Conservation (phyloP, 2,888 invertebrate species). For the Nasonovia ribisnigri region DNA sequence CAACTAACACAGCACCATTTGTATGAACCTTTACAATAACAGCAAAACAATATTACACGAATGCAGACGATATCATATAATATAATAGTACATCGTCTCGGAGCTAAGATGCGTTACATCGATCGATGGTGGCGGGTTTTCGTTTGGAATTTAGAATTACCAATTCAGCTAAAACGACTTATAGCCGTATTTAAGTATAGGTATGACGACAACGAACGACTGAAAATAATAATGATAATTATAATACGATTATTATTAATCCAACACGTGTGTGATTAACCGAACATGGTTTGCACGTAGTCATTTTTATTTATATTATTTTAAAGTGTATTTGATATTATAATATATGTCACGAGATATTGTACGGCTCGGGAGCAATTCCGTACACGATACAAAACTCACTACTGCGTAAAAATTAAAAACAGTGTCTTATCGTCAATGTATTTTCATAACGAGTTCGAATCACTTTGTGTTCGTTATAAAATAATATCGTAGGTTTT, state of each 20-base stretch:
- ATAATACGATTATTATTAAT: background rate
- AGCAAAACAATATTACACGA: background rate
- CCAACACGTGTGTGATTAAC: background rate
- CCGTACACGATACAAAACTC: background rate
- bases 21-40: background rate
- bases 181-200: background rate
- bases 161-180: background rate
- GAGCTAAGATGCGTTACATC: background rate
- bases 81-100: background rate
- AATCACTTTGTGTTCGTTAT: background rate
- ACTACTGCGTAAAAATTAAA: background rate
- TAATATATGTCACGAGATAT: background rate
- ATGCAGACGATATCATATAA: background rate
- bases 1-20: background rate
- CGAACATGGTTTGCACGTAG: background rate
- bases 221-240: background rate
- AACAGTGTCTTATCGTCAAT: background rate
- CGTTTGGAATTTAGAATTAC: background rate
- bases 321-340: background rate
- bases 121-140: background rate
- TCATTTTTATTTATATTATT: background rate
- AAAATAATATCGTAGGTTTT: background rate
- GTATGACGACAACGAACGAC: background rate
- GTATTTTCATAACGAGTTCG: background rate
- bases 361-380: background rate